Evolutionary conservation across 2,113 vertebrate genomes (phyloP).

Genomic region (Cryptomyrus ogoouensis): DNA sequence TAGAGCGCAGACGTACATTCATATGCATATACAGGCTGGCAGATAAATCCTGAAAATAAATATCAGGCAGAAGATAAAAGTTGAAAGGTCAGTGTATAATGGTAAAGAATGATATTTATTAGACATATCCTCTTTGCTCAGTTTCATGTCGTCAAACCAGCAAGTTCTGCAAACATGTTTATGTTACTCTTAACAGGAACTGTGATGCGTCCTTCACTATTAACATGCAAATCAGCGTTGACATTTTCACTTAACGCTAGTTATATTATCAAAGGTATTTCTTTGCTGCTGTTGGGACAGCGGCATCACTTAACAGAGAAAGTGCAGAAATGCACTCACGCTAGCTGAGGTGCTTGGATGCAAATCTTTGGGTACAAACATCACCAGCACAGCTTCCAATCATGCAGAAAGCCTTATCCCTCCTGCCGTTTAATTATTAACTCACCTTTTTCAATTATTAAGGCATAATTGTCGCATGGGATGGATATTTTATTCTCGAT

Average conservation of each 20-base stretch:
- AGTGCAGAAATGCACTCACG: not conserved
- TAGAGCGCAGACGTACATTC: not conserved
- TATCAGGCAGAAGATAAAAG: not conserved
- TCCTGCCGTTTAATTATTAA: conserved; percentile 6
- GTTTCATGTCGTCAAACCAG: not conserved
- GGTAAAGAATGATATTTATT: not conserved
- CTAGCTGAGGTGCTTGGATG: not conserved
- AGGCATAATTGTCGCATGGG: not conserved
- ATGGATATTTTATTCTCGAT: not conserved
- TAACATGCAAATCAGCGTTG: not conserved
- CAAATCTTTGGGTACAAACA: not conserved
- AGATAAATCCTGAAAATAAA: not conserved
- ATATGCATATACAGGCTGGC: not conserved
- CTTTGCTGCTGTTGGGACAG: not conserved
- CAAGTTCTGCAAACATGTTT: not conserved
- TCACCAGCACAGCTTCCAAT: not conserved
- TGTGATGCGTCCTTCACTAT: not conserved
- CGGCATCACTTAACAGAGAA: not conserved
- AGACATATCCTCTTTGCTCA: not conserved
- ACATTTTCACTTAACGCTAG: not conserved
- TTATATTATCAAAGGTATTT: not conserved
- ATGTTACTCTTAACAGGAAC: not conserved
- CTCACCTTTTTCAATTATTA: not conserved
- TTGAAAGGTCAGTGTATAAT: not conserved
- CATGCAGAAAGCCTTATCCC: not conserved